phyloP scores from a whole-genome alignment of 2,888 invertebrate genomes.

The Ormyrus labotus region DNA sequence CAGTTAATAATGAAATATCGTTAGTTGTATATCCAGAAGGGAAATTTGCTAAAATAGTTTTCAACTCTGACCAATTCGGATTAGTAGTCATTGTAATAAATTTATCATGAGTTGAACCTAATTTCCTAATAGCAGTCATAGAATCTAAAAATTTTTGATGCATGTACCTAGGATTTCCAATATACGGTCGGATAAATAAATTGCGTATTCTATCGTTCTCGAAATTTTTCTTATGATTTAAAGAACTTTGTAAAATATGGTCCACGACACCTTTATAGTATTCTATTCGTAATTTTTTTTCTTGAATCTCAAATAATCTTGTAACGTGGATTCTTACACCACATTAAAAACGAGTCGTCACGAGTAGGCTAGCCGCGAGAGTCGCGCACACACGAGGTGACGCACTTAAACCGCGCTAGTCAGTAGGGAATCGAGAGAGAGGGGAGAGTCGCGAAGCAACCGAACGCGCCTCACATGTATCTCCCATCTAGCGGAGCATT shows the following conservation, averaged over 20 bases:
- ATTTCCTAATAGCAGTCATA: neutral
- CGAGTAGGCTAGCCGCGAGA: no score
- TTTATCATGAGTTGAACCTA: neutral
- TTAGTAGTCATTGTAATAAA: conserved; percentile 11
- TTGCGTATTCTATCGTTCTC: neutral
- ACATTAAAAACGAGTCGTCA: no score
- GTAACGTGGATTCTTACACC: no score
- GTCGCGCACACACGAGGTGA: no score
- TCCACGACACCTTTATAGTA: neutral
- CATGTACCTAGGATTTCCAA: conserved; percentile 7
- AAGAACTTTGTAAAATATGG: neutral
- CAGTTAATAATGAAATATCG: neutral
- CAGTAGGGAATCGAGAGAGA: no score
- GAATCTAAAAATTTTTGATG: conserved; percentile 14
- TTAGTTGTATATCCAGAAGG: conserved; percentile 7
- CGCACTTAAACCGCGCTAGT: no score
- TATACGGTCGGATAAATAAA: conserved; percentile 19
- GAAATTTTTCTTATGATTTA: neutral
- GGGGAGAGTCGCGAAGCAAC: no score
- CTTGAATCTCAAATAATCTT: neutral
- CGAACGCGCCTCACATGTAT: no score
- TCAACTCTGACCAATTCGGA: neutral
- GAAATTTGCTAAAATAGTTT: neutral
- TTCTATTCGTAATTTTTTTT: neutral
- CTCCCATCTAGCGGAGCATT: no score